Percentiles rank a stretch among this genome's conserved stretches.
Evolutionary conservation across 2,888 invertebrate genomes (phyloP).

Genomic region (Plagodis pulveraria): DNA sequence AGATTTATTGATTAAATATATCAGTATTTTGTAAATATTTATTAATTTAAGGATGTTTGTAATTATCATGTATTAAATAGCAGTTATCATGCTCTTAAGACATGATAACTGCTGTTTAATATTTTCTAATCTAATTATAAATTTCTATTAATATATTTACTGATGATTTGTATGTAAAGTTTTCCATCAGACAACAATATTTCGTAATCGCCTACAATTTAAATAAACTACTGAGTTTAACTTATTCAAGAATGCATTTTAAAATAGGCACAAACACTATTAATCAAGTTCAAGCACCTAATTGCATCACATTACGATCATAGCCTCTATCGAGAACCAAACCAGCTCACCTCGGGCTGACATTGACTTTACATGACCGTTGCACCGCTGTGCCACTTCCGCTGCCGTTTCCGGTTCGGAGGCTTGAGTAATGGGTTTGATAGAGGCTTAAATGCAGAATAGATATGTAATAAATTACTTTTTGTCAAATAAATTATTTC

Average conservation of each 20-base stretch:
- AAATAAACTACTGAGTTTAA: background rate
- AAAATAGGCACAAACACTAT: conserved; percentile 1
- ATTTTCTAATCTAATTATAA: too few relatives aligned
- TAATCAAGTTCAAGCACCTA: conserved; percentile 7
- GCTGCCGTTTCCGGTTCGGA: conserved; percentile 19
- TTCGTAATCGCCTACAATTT: too few relatives aligned
- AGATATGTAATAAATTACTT: background rate
- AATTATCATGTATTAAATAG: too few relatives aligned
- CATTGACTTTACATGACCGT: conserved; percentile 28
- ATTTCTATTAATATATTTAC: too few relatives aligned
- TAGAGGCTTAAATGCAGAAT: background rate
- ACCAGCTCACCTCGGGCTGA: conserved; percentile 30
- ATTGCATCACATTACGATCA: conserved; percentile 9
- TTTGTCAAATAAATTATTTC: too few relatives aligned
- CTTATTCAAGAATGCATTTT: conserved; percentile 2
- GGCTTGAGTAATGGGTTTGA: conserved; percentile 4
- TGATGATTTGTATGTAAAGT: too few relatives aligned
- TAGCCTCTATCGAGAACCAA: conserved; percentile 17
- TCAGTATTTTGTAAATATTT: too few relatives aligned
- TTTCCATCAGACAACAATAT: too few relatives aligned
- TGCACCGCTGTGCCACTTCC: conserved; percentile 29
- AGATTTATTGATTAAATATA: too few relatives aligned
- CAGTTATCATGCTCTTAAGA: too few relatives aligned
- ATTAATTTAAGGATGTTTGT: too few relatives aligned
- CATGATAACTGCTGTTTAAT: too few relatives aligned